Evolutionary conservation across 1,140 invertebrate genomes (phyloP), one percentile per base, ranked within the genome.

Genomic region (Drosophila miranda): DNA sequence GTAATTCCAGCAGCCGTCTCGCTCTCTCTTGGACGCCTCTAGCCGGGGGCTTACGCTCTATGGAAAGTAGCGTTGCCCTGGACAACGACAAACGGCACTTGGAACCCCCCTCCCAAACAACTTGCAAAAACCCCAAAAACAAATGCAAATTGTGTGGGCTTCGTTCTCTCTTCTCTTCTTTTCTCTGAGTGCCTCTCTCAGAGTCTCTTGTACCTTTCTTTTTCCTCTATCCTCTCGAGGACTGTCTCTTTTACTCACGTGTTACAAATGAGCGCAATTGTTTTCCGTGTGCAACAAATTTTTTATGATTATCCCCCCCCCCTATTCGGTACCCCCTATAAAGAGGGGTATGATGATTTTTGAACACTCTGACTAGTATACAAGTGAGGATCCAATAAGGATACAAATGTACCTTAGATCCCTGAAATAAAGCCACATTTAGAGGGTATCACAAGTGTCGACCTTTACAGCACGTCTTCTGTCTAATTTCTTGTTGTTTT

Each of bases 231-330:
- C 61, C 42, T 43, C 38, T 56, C 49, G 44, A 6, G 51, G 6
- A n/a, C 48, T 41, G 26, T 38, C 19, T 48, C 21, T 21, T 14
- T 49, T 13, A 11, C 19, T 44, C 45, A 54, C 43, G 48, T 45
- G 26, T 41, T 66, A 81, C 81, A 84, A 84, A 84, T 84, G 73
- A 84, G 81, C 49, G 54, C 73, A 67, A 80, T 84, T 86, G 79
- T 83, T 83, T 83, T 75, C 54, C 50, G 58, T 78, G 69, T 75
- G 74, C 70, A 75, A 75, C 71, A 79, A 83, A 83, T 83, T 83
- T 78, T 78, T 75, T 75, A 75, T 75, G 70, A 75, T 75, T 75
- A 75, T 75, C 56, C 62, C 45, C 21, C 62, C 50, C 21, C 42
- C 44, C 49, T 46, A 44, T 53, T 46, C 49, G 42, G n/a, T 59